phyloP scores from a whole-genome alignment of 1,140 invertebrate species.

The Cepaea nemoralis region DNA sequence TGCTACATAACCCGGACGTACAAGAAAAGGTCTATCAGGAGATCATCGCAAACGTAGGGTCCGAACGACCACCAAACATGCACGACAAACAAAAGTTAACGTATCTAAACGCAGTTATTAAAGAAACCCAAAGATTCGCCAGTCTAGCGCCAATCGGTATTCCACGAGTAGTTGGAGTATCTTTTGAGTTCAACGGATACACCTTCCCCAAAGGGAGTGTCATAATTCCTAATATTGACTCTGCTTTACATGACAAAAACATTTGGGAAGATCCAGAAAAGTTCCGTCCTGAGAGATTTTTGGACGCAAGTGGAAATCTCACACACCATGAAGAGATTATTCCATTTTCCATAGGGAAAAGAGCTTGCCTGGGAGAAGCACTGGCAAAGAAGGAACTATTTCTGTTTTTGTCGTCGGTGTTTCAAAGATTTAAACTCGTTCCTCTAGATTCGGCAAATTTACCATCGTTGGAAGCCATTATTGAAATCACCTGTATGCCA shows the following conservation, averaged over 20 bases:
- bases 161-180: slow-evolving; percentile 54
- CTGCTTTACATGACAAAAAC: slow-evolving; percentile 58
- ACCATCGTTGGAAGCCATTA: not conserved
- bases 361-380: not conserved
- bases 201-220: slow-evolving; percentile 54
- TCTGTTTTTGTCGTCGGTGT: slow-evolving; percentile 8
- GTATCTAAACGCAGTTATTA: slow-evolving; percentile 48
- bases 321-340: slow-evolving; percentile 27
- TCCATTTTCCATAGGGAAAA: slow-evolving; percentile 41
- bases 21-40: slow-evolving; percentile 77
- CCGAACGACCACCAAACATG: not conserved
- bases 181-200: slow-evolving; percentile 60
- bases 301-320: slow-evolving; percentile 52
- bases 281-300: slow-evolving; percentile 79
- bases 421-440: not conserved
- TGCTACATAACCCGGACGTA: slow-evolving; percentile 78
- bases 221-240: slow-evolving; percentile 60
- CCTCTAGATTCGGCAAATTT: not conserved
- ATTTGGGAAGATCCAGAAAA: slow-evolving; percentile 79
- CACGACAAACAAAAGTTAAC: slow-evolving; percentile 41
- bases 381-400: slow-evolving; percentile 50
- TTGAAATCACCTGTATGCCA: no score
- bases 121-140: slow-evolving; percentile 43
- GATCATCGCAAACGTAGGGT: not conserved
- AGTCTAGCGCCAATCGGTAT: slow-evolving; percentile 60